A percentile compares a stretch with the other conserved stretches of the same genome.
Evolutionary conservation across 2,888 invertebrate species (phyloP).

Genomic region (Phortica magna): DNA sequence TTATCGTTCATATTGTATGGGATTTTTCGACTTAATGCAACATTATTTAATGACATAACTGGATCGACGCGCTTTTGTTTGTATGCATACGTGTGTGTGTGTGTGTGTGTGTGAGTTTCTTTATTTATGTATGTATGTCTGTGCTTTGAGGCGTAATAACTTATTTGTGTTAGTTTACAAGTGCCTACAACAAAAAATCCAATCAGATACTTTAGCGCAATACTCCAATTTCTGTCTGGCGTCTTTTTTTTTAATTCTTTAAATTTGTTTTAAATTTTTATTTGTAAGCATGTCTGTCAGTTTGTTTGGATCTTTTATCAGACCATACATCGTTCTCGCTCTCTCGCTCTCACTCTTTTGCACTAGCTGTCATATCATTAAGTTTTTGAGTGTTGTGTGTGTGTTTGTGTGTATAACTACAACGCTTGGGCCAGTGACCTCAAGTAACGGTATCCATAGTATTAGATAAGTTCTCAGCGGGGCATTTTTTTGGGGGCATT

Average conservation of each 20-base stretch:
- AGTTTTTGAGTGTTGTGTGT: conserved; percentile 31
- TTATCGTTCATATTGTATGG: no score
- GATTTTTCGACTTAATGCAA: no score
- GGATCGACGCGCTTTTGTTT: no score
- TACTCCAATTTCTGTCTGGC: conserved; percentile 20
- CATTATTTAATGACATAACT: no score
- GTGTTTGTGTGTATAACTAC: conserved; percentile 38
- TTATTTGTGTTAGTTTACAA: conserved; percentile 34
- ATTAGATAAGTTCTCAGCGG: conserved; percentile 62
- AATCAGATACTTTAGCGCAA: conserved; percentile 4
- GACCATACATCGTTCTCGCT: not conserved
- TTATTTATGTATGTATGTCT: conserved; percentile 32
- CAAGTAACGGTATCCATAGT: conserved; percentile 73
- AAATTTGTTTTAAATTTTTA: not conserved
- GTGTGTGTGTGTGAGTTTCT: not conserved
- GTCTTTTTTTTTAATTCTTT: not conserved
- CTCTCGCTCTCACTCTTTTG: not conserved
- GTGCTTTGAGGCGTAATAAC: conserved; percentile 15
- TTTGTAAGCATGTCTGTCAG: not conserved
- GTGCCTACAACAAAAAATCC: conserved; percentile 29
- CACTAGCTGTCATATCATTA: not conserved
- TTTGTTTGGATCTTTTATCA: not conserved
- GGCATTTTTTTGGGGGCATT: conserved; percentile 34
- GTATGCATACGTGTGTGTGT: not conserved
- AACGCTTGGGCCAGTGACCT: conserved; percentile 67